Conservation (phyloP, 2,888 invertebrate species). For the Zeuzera pyrina region DNA sequence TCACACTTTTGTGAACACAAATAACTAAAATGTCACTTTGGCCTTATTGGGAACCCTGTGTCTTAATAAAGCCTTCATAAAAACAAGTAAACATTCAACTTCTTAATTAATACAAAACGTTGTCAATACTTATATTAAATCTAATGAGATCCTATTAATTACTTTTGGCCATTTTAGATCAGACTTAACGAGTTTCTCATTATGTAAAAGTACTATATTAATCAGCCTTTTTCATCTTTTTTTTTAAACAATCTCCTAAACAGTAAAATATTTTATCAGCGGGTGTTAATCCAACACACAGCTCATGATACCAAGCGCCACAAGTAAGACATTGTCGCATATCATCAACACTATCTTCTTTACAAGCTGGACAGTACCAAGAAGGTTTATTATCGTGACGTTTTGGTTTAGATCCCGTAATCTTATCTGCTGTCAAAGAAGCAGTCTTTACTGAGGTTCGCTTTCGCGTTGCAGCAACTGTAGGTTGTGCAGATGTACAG, state of each 20-base stretch:
- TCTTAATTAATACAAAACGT: conserved; percentile 4
- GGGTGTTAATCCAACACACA: conserved; percentile 17
- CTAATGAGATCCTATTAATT: conserved; percentile 10
- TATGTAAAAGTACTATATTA: neutral
- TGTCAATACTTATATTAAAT: conserved; percentile 9
- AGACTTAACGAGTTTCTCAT: neutral
- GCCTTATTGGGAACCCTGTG: no score
- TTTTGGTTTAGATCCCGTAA: neutral
- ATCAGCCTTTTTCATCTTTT: neutral
- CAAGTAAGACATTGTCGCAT: conserved; percentile 7
- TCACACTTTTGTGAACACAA: no score
- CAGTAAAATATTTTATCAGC: conserved; percentile 18
- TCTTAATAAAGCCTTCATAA: no score
- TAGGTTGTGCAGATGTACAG: no score
- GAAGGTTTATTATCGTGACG: neutral
- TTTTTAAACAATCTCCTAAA: conserved; percentile 10
- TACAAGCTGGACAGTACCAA: neutral
- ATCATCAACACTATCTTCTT: neutral
- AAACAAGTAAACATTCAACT: conserved; percentile 5
- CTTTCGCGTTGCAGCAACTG: no score
- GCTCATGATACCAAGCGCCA: conserved; percentile 18
- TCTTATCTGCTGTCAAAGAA: neutral
- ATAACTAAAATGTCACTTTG: no score
- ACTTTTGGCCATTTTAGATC: conserved; percentile 8
- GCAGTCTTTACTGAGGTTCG: neutral